A percentile compares a stretch with the other conserved stretches of the same genome.
phyloP scores from a whole-genome alignment of 1,140 invertebrate species.

The Neuroterus valhalla region DNA sequence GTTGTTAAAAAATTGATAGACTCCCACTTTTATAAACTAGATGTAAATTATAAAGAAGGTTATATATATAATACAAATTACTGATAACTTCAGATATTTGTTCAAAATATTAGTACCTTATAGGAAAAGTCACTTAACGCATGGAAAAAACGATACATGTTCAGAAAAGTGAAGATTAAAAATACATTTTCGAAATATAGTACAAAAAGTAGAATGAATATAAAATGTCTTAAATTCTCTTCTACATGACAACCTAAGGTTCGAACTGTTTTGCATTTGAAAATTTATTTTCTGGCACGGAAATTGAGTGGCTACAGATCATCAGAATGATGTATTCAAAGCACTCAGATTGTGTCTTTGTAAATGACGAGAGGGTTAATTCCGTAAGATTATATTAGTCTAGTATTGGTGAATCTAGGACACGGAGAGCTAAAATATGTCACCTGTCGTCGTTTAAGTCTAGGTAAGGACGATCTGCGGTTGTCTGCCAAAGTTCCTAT shows the following conservation, averaged over 20 bases:
- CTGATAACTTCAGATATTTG: no score
- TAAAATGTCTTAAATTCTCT: background rate
- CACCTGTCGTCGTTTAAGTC: conserved; percentile 23
- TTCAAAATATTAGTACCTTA: no score
- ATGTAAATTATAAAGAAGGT: no score
- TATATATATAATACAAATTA: no score
- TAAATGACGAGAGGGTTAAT: conserved; percentile 35
- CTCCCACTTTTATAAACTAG: no score
- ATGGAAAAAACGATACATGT: no score
- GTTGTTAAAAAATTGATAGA: no score
- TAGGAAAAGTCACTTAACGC: no score
- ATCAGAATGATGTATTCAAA: background rate
- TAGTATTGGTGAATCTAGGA: conserved; percentile 39
- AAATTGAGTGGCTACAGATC: background rate
- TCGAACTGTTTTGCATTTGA: no score
- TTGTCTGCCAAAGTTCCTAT: conserved; percentile 28
- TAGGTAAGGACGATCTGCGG: conserved; percentile 31
- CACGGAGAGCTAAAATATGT: conserved; percentile 38
- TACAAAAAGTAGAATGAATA: background rate
- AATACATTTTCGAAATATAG: no score
- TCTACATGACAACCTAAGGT: no score
- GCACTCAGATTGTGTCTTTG: background rate
- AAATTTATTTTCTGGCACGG: conserved; percentile 16
- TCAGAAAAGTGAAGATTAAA: no score
- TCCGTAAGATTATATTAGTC: conserved; percentile 34